phyloP scores from a whole-genome alignment of 2,113 vertebrate genomes.

The Phrynosoma platyrhinos region DNA sequence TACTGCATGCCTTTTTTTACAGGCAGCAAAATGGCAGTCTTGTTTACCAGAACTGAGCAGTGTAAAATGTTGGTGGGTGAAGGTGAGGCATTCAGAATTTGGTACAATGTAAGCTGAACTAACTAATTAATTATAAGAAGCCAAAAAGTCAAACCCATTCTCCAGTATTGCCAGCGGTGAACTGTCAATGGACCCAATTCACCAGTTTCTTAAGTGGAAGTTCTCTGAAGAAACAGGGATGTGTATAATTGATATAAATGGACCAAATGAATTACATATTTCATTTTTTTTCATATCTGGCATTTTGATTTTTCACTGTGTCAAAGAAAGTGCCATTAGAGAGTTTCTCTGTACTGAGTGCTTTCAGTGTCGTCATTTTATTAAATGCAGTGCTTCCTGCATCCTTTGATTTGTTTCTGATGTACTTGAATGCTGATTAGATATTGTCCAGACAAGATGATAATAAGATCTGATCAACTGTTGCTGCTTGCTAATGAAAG shows the following conservation, averaged over 20 bases:
- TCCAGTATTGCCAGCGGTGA: neutral
- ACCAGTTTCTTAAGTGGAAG: neutral
- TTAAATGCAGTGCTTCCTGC: conserved; percentile 58
- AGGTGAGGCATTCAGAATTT: neutral
- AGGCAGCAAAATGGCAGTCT: neutral
- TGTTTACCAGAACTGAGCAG: neutral
- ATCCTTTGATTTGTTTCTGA: conserved; percentile 61
- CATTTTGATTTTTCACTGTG: conserved; percentile 53
- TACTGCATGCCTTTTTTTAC: no score
- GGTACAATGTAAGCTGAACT: neutral
- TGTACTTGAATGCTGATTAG: conserved; percentile 64
- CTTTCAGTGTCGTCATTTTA: conserved; percentile 64
- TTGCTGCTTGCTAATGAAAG: conserved; percentile 71
- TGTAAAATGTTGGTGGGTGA: neutral
- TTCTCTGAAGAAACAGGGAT: neutral
- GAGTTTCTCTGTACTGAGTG: conserved; percentile 39
- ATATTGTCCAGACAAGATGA: conserved; percentile 68
- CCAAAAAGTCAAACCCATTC: neutral
- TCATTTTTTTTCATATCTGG: conserved; percentile 33
- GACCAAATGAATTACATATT: neutral
- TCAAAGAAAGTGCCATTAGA: conserved; percentile 42
- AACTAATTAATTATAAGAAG: neutral
- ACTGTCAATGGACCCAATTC: neutral
- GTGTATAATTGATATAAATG: neutral
- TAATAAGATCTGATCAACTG: conserved; percentile 69